Evolutionary conservation across 2,797 vertebrate genomes (phyloP), one percentile per base, ranked within the genome.

Genomic region (Semotilus atromaculatus): DNA sequence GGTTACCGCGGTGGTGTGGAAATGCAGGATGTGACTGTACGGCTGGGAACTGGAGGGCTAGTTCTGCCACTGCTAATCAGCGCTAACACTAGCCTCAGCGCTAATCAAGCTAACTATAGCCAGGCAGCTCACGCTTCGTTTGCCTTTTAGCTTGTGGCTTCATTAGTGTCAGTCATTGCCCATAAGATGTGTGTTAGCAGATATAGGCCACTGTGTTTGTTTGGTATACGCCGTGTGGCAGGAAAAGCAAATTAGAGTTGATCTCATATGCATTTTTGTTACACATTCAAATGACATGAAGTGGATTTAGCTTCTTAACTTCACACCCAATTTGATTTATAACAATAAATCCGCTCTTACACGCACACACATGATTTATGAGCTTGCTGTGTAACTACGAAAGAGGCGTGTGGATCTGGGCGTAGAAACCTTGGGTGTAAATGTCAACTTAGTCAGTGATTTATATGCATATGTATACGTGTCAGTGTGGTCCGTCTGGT

Each of bases 61-160:
- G 58, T 55, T 58, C 70, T 89, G 88, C 86, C 87, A 88, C 40
- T 51, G 75, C 66, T 88, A 75, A 87, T 87, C 71, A 88, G 23
- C 55, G 58, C 84, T 80, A 87, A 84, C 45, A 48, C 78, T 71
- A 79, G 78, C 48, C 40, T 68, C 16, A 11, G 55, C 21, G 73
- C 67, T 86, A 86, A 88, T 86, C 77, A 70, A 29, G 75, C 76
- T 87, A 86, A 89, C 82, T 79, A 80, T 82, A 86, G 76, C 72
- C 7, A 60, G 21, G n/a, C 40, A 43, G 36, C 31, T 68, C 77
- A 85, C 62, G 70, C 85, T 67, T 55, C 34, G 48, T 71, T 76
- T 34, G 62, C 16, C 73, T 83, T 73, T 79, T 80, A 84, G 80
- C 85, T 88, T 26, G 51, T 80, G 66, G 82, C 62, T 87, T 79